A percentile compares a stretch with the other conserved stretches of the same genome.
phyloP scores from a whole-genome alignment of 2,888 invertebrate genomes.

The Reticulitermes lucifugus region DNA sequence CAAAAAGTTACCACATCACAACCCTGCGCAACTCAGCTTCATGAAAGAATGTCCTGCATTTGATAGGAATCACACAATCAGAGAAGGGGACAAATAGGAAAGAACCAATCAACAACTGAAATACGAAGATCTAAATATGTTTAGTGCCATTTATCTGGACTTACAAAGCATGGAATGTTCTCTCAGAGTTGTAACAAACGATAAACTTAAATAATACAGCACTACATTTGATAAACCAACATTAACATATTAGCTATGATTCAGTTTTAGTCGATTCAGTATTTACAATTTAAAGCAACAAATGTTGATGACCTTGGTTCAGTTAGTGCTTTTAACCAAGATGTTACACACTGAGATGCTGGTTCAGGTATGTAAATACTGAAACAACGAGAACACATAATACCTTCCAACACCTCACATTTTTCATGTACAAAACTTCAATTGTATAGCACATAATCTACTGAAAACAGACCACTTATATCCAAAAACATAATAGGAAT shows the following conservation, averaged over 20 bases:
- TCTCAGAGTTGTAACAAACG: slow-evolving; percentile 16
- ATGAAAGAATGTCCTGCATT: too few relatives aligned
- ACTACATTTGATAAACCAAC: slow-evolving; percentile 19
- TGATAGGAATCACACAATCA: too few relatives aligned
- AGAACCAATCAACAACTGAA: background rate
- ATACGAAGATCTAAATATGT: slow-evolving; percentile 24
- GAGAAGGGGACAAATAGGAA: background rate
- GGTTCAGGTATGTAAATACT: slow-evolving; percentile 9
- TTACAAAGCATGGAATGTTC: slow-evolving; percentile 32
- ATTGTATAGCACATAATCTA: background rate
- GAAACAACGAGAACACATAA: slow-evolving; percentile 15
- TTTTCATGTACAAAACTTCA: background rate
- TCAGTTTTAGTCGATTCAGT: slow-evolving; percentile 1
- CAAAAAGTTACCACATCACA: too few relatives aligned
- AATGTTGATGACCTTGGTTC: background rate
- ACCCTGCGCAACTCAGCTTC: too few relatives aligned
- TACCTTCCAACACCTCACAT: slow-evolving; percentile 3
- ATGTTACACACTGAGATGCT: background rate
- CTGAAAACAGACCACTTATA: background rate
- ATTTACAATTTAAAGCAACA: background rate
- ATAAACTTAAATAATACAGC: slow-evolving; percentile 21
- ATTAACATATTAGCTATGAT: background rate
- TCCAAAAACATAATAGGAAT: background rate
- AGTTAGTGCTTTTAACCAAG: background rate
- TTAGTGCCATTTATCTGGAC: slow-evolving; percentile 30